Percentiles rank a stretch among this genome's conserved stretches.
These are phyloP conservation scores for Callipepla squamata DNA, from an alignment of 2,113 vertebrate species.

Conservation along the genomic window DNA sequence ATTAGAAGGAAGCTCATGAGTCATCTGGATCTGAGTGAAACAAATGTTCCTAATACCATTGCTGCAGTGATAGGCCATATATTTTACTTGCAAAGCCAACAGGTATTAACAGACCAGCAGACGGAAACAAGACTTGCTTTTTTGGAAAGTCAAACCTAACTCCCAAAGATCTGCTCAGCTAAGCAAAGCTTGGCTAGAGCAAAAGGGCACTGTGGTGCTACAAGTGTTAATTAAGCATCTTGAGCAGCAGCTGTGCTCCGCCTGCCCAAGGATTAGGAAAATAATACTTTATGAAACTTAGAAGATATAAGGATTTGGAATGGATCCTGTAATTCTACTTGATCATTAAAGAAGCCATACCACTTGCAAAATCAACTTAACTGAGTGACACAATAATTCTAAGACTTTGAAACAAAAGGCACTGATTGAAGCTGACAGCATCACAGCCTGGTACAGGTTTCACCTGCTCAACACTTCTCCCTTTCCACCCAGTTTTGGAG, in stretches of 20 bases:
- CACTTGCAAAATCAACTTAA: background rate
- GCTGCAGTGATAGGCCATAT: background rate
- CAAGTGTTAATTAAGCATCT: background rate
- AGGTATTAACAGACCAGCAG: background rate
- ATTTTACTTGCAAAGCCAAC: background rate
- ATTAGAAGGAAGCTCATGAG: slow-evolving; percentile 16
- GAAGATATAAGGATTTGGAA: background rate
- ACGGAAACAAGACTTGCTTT: background rate
- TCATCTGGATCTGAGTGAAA: background rate
- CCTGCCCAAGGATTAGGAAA: background rate
- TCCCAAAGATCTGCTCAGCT: background rate
- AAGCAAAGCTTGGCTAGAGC: background rate
- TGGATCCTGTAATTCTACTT: background rate
- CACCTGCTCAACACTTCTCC: background rate
- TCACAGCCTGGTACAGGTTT: background rate
- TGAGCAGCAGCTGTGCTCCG: background rate
- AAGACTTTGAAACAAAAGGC: background rate
- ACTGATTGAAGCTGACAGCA: background rate
- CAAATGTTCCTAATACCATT: background rate
- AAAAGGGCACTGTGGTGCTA: background rate
- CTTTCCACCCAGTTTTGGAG: background rate
- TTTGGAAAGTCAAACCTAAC: slow-evolving; percentile 18
- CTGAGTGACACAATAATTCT: background rate
- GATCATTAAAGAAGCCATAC: background rate
- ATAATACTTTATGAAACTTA: background rate